phyloP scores from a whole-genome alignment of 2,888 invertebrate genomes.

The Subacronicta megacephala region DNA sequence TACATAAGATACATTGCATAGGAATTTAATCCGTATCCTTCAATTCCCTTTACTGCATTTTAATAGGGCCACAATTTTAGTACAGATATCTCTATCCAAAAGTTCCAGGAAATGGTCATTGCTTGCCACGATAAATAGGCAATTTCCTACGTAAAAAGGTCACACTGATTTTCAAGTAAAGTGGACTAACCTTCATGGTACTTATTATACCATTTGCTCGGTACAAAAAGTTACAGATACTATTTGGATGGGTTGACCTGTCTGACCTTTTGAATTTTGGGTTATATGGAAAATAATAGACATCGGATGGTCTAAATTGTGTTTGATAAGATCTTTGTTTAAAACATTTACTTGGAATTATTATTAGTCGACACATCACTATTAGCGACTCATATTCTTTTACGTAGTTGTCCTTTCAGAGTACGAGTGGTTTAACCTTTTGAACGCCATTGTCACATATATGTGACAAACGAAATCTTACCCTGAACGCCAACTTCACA shows the following conservation, averaged over 20 bases:
- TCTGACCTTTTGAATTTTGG: slow-evolving; percentile 15
- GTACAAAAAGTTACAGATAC: slow-evolving; percentile 12
- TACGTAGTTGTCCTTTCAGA: too few species aligned
- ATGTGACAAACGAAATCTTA: too few species aligned
- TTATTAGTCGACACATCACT: too few species aligned
- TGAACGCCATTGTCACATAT: too few species aligned
- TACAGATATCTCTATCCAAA: slow-evolving; percentile 11
- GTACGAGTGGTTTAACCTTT: too few species aligned
- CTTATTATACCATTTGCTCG: slow-evolving; percentile 12
- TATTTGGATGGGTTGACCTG: slow-evolving; percentile 12
- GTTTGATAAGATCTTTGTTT: background rate
- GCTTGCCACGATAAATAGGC: slow-evolving; percentile 11
- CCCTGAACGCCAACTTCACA: too few species aligned
- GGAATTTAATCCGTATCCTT: slow-evolving; percentile 2
- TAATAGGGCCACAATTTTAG: slow-evolving; percentile 19
- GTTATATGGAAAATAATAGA: background rate
- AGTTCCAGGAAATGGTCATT: slow-evolving; percentile 12
- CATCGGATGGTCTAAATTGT: background rate
- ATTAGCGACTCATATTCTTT: too few species aligned
- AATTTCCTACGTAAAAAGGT: slow-evolving; percentile 23
- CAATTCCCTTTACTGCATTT: slow-evolving; percentile 14
- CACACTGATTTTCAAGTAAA: slow-evolving; percentile 24
- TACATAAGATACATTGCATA: slow-evolving; percentile 2
- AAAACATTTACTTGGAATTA: too few species aligned
- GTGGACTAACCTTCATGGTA: slow-evolving; percentile 13